These are phyloP conservation scores for Vandiemenella viatica DNA, from an alignment of 2,888 invertebrate species.

Conservation along the genomic window DNA sequence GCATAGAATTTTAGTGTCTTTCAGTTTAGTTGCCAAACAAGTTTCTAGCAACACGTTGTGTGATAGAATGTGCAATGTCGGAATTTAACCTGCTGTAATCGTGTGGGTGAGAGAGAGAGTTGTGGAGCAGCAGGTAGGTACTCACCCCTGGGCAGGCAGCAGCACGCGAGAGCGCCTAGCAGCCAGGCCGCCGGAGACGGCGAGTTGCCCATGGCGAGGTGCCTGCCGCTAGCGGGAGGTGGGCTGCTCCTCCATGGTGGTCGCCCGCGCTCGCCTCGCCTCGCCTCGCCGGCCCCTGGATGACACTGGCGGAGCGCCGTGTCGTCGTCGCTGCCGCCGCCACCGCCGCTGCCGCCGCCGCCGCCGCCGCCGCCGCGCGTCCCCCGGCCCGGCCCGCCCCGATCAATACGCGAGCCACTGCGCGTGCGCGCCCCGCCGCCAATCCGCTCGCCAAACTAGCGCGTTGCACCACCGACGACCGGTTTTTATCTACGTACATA, in stretches of 20 bases:
- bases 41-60: too few species aligned
- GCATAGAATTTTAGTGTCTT: too few species aligned
- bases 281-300: background rate
- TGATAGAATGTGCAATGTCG: too few species aligned
- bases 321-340: too few species aligned
- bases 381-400: background rate
- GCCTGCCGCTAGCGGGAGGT: too few species aligned
- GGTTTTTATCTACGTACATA: too few species aligned
- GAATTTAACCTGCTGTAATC: too few species aligned
- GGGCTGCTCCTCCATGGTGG: too few species aligned
- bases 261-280: background rate
- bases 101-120: too few species aligned
- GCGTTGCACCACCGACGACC: background rate
- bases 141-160: background rate
- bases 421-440: background rate
- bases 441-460: background rate
- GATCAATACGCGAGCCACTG: background rate
- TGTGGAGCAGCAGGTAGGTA: too few species aligned
- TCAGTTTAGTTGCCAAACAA: too few species aligned
- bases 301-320: too few species aligned
- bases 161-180: background rate
- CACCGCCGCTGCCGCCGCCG: background rate
- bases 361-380: background rate
- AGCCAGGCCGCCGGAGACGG: background rate
- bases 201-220: background rate